Conservation (phyloP, 35 echinoderm and acorn worm genomes). For the Ophiothrix spiculata region DNA sequence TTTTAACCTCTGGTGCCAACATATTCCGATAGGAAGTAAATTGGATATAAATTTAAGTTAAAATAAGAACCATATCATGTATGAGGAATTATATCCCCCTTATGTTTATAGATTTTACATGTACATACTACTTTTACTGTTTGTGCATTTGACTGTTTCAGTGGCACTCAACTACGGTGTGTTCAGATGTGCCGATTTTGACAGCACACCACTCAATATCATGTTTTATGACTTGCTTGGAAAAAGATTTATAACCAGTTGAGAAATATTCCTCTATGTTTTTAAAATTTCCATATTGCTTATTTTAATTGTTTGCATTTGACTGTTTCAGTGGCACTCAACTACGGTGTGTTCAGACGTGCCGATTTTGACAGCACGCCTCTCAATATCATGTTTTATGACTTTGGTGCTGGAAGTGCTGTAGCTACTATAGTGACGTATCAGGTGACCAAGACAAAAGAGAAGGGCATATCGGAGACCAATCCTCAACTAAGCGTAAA, state of each 20-base stretch:
- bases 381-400: conserved; percentile 83
- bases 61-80: no score
- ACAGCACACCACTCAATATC: conserved; percentile 53
- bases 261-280: no score
- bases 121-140: no score
- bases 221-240: conserved; percentile 97
- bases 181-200: conserved; percentile 73
- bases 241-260: conserved; percentile 59
- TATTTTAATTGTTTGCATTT: no score
- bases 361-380: conserved; percentile 67
- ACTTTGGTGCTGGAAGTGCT: conserved; percentile 88
- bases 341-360: conserved; percentile 85
- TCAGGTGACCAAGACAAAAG: conserved; percentile 64
- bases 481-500: conserved; percentile 86
- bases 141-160: no score
- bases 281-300: no score
- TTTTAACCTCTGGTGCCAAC: no score
- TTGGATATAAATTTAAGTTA: no score
- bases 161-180: conserved; percentile 95
- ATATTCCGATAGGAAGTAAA: no score
- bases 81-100: no score
- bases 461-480: conserved; percentile 56
- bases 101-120: no score
- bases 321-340: conserved; percentile 76
- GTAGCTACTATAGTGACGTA: conserved; percentile 73